phyloP scores from a whole-genome alignment of 2,888 invertebrate genomes.

The Lasioglossum oenotherae region DNA sequence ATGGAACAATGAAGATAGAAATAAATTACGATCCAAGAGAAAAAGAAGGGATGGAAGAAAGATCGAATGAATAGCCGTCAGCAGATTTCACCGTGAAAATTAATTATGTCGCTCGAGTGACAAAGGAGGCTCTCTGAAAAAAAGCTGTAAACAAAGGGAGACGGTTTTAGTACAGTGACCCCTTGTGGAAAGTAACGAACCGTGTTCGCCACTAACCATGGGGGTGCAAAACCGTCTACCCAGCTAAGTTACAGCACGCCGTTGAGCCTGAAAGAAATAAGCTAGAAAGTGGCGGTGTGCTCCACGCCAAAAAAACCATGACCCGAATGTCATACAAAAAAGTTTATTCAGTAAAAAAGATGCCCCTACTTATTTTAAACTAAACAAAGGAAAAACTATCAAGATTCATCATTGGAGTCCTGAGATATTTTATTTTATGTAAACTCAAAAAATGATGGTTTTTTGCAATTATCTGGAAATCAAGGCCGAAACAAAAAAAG shows the following conservation, averaged over 20 bases:
- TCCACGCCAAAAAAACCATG: too few relatives aligned
- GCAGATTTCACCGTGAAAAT: background rate
- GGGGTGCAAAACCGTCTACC: background rate
- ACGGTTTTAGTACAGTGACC: slow-evolving; percentile 24
- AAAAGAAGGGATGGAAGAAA: background rate
- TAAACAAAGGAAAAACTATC: too few relatives aligned
- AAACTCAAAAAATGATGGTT: too few relatives aligned
- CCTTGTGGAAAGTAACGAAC: slow-evolving; percentile 2
- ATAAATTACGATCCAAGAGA: background rate
- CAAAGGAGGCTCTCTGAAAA: background rate
- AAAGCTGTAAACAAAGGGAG: slow-evolving; percentile 11
- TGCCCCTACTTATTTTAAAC: too few relatives aligned
- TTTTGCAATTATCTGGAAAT: too few relatives aligned
- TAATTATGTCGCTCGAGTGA: slow-evolving; percentile 3
- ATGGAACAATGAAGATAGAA: background rate
- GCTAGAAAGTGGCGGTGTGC: too few relatives aligned
- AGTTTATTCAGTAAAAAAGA: too few relatives aligned
- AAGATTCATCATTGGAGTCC: too few relatives aligned
- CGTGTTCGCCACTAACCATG: background rate
- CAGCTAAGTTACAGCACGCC: background rate
- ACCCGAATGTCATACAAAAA: too few relatives aligned
- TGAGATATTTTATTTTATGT: too few relatives aligned
- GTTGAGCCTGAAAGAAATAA: too few relatives aligned
- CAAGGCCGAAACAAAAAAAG: too few relatives aligned
- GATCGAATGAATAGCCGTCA: background rate